Base-by-base conservation (phyloP, 2,797 vertebrate species). In the Aplochiton taeniatus region DNA sequence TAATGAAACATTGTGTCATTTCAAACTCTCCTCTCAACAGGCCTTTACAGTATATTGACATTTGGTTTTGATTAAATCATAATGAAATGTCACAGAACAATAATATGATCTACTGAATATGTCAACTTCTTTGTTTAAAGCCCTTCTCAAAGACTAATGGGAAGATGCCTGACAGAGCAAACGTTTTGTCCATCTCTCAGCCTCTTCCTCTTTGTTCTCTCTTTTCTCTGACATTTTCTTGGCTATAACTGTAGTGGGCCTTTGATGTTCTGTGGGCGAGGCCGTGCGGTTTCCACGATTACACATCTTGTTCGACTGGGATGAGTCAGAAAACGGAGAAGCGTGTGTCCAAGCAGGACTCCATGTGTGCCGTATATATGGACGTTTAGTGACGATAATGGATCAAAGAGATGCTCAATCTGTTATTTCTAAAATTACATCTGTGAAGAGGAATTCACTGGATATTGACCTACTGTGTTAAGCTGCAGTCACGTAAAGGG, bases 221-320 rank as follows among this genome's bases (percentile, higher is more conserved):
- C 46, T 6, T 10, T 11, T 65, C 65, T 63, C 42, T 56, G 62
- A 17, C 58, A 74, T 47, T 59, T 59, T 59, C 61, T 76, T 73
- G 68, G 69, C 70, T 61, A n/a, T 4, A 7, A 52, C 12, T 55
- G 20, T 18, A 42, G 68, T 2, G 17, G 4, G 9, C 4, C 46
- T 85, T 81, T 86, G 72, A 82, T 80, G 54, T 73, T 49, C 42
- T 16, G 9, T 16, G 66, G 63, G 70, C 52, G 57, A 58, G 6
- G 8, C 51, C 61, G 55, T 18, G 64, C 6, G 48, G 57, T 66
- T 13, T 79, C 73, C 64, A 58, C 61, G 43, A 68, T 68, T 14
- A 43, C 11, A 49, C 18, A 54, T 69, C 65, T 73, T 31, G 58
- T 70, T 66, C 64, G 18, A 45, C 4, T 18, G 45, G 62, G 3